phyloP scores from a whole-genome alignment of 2,797 vertebrate species.

The Clarias fuscus region DNA sequence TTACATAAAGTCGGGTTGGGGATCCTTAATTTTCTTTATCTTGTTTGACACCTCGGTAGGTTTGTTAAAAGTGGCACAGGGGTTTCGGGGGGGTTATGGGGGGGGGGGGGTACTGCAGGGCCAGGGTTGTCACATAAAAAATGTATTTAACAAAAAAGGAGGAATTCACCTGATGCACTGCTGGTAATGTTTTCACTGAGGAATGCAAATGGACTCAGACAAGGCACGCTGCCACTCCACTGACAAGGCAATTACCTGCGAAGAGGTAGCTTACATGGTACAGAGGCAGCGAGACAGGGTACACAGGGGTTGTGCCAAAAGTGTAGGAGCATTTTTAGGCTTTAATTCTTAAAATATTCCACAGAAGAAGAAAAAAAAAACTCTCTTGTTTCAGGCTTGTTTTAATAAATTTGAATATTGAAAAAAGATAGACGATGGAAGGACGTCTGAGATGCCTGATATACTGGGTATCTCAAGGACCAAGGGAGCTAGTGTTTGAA shows the following conservation, averaged over 20 bases:
- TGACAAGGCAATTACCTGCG: constrained; percentile 55
- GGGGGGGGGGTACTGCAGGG: constrained; percentile 67
- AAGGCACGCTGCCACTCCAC: constrained; percentile 22
- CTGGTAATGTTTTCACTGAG: constrained; percentile 44
- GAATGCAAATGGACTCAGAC: constrained; percentile 54
- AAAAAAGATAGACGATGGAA: not conserved
- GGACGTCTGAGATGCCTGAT: not conserved
- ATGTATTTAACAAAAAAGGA: constrained; percentile 71
- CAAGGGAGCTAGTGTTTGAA: not conserved
- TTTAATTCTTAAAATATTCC: not conserved
- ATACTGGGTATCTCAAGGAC: not conserved
- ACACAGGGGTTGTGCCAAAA: not conserved
- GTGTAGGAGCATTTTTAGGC: not conserved
- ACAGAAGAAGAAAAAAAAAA: not conserved
- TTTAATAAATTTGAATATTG: not conserved
- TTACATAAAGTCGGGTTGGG: constrained; percentile 80
- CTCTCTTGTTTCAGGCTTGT: not conserved
- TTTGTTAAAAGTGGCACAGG: constrained; percentile 74
- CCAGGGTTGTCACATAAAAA: constrained; percentile 72
- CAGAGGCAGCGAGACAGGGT: not conserved
- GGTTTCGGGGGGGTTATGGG: constrained; percentile 61
- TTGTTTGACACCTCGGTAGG: constrained; percentile 61
- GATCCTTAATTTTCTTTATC: constrained; percentile 78
- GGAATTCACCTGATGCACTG: constrained; percentile 46
- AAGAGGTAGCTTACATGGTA: constrained; percentile 37